phyloP scores from a whole-genome alignment of 2,797 vertebrate species.

The Sebastes steindachneri region DNA sequence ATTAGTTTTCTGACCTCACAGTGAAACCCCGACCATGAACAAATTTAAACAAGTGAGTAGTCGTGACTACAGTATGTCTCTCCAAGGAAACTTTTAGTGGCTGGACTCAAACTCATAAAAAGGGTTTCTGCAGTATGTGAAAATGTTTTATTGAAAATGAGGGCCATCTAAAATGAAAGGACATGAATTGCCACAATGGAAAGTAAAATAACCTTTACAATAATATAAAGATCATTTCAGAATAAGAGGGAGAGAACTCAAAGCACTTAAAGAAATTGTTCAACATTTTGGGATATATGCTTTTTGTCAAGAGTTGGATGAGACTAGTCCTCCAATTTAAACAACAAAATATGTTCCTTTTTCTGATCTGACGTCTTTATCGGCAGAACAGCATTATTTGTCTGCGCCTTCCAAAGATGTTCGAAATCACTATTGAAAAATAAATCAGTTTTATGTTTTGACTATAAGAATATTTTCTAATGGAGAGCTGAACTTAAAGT shows the following conservation, averaged over 20 bases:
- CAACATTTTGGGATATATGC: not conserved
- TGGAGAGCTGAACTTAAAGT: not conserved
- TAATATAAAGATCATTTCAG: not conserved
- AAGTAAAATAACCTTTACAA: not conserved
- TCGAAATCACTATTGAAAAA: not conserved
- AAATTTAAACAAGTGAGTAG: constrained; percentile 22
- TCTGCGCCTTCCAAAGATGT: not conserved
- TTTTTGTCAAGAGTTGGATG: not conserved
- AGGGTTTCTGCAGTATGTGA: not conserved
- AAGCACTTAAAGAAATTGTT: not conserved
- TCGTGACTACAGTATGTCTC: not conserved
- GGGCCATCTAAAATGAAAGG: not conserved
- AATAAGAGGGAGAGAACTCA: not conserved
- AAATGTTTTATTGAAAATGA: not conserved
- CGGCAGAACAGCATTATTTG: not conserved
- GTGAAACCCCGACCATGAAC: constrained; percentile 22
- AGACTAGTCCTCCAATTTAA: not conserved
- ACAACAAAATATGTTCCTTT: not conserved
- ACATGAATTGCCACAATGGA: not conserved
- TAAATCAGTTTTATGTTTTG: not conserved
- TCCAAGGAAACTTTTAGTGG: constrained; percentile 1
- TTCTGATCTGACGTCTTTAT: not conserved
- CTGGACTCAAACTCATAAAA: constrained; percentile 19
- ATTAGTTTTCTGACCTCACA: constrained; percentile 56
- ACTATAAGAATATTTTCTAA: not conserved